Evolutionary conservation across 2,113 vertebrate species (phyloP).

Genomic region (Pollachius pollachius): DNA sequence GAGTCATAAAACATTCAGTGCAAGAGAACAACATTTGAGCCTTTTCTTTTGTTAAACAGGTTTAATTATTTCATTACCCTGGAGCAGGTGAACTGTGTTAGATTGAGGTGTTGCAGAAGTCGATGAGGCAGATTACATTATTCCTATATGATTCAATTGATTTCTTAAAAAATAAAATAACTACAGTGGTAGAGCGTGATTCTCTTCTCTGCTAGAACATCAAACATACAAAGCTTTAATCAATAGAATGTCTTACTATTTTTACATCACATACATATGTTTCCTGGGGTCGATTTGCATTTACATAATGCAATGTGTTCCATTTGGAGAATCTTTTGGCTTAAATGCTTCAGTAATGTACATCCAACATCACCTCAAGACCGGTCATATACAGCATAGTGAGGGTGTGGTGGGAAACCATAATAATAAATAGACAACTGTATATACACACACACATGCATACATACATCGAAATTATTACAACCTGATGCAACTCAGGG

Average conservation of each 20-base stretch:
- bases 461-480: slow-evolving; percentile 43
- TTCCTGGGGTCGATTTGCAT: slow-evolving; percentile 24
- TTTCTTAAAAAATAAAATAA: not conserved
- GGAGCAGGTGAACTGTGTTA: slow-evolving; percentile 14
- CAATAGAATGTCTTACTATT: not conserved
- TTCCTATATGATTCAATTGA: slow-evolving; percentile 7
- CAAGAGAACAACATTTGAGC: slow-evolving; percentile 13
- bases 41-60: slow-evolving; percentile 15
- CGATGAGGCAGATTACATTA: slow-evolving; percentile 15
- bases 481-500: slow-evolving; percentile 24
- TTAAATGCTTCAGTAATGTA: slow-evolving; percentile 38
- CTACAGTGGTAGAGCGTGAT: not conserved
- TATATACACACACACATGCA: slow-evolving; percentile 30
- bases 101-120: slow-evolving; percentile 15
- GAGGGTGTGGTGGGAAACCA: slow-evolving; percentile 16
- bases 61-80: slow-evolving; percentile 3
- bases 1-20: slow-evolving; percentile 50
- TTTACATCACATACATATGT: not conserved
- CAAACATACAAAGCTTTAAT: not conserved
- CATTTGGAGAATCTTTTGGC: not conserved
- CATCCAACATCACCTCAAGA: slow-evolving; percentile 11
- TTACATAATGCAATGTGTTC: slow-evolving; percentile 18
- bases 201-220: not conserved
- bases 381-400: slow-evolving; percentile 22
- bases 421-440: slow-evolving; percentile 64